Evolutionary conservation across 2,888 invertebrate genomes (phyloP).

Genomic region (Dyspetes luteomarginatus): DNA sequence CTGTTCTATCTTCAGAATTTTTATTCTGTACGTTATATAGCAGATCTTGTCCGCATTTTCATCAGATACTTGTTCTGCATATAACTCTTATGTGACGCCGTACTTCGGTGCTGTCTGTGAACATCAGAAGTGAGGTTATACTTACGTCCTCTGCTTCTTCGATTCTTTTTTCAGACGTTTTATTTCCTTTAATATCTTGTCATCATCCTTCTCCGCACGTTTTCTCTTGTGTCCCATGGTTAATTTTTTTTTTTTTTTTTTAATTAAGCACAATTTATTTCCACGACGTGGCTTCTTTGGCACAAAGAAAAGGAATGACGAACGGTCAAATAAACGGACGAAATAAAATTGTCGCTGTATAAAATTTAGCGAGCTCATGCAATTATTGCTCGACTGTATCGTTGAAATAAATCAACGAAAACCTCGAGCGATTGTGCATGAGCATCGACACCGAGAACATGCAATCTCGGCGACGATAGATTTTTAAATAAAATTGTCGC

Average conservation of each 20-base stretch:
- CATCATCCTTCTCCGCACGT: slow-evolving; percentile 11
- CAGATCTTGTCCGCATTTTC: slow-evolving; percentile 17
- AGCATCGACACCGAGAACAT: too few species aligned
- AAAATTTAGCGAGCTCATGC: too few species aligned
- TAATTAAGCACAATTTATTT: slow-evolving; percentile 28
- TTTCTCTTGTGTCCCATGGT: slow-evolving; percentile 42
- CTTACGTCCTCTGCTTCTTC: slow-evolving; percentile 33
- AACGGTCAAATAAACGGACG: too few species aligned
- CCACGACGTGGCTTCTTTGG: slow-evolving; percentile 34
- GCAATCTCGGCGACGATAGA: too few species aligned
- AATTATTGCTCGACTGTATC: too few species aligned
- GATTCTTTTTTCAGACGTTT: slow-evolving; percentile 31
- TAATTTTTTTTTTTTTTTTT: slow-evolving; percentile 16
- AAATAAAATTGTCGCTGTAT: too few species aligned
- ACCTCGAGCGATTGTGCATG: too few species aligned
- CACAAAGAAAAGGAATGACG: slow-evolving; percentile 45
- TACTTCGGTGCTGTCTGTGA: slow-evolving; percentile 8
- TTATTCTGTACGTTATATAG: slow-evolving; percentile 17
- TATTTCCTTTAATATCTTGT: slow-evolving; percentile 15
- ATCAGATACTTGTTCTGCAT: slow-evolving; percentile 20
- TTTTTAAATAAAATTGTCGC: too few species aligned
- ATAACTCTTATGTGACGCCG: slow-evolving; percentile 23
- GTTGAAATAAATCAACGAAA: too few species aligned
- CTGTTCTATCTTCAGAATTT: not conserved
- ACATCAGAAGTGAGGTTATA: slow-evolving; percentile 13